Percentiles rank a stretch among this genome's conserved stretches.
Evolutionary conservation across 1,140 invertebrate species (phyloP).

Genomic region (Drosophila repleta): DNA sequence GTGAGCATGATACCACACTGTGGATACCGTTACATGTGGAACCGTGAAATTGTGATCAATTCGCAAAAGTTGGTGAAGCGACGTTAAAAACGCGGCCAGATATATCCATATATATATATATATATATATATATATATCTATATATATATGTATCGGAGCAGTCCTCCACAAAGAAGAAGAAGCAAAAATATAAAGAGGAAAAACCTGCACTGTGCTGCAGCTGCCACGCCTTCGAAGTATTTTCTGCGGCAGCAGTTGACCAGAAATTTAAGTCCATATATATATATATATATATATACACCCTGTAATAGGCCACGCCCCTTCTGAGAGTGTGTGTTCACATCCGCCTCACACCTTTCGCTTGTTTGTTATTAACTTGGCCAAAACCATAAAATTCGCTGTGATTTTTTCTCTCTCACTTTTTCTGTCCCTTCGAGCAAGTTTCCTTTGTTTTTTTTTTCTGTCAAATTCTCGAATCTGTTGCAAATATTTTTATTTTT

Average conservation of each 20-base stretch:
- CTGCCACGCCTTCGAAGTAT: conserved; percentile 37
- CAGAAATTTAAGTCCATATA: conserved; percentile 21
- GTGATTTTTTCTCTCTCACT: conserved; percentile 36
- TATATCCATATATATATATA: not conserved
- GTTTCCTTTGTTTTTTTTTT: conserved; percentile 20
- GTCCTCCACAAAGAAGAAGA: conserved; percentile 2
- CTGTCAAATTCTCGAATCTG: conserved; percentile 37
- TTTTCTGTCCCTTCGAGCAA: not conserved
- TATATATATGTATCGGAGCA: not conserved
- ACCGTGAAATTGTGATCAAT: conserved; percentile 94
- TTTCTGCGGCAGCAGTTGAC: conserved; percentile 75
- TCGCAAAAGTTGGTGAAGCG: conserved; percentile 95
- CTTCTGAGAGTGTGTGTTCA: not conserved
- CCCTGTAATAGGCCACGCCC: not conserved
- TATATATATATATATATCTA: too few relatives aligned
- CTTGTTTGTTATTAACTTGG: conserved; percentile 35
- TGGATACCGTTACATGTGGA: conserved; percentile 94
- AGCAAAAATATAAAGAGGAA: conserved; percentile 4
- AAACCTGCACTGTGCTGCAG: conserved; percentile 18
- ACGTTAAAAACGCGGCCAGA: conserved; percentile 85
- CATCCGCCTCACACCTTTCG: conserved; percentile 20
- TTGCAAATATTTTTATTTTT: conserved; percentile 54
- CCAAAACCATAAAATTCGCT: conserved; percentile 32
- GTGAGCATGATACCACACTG: conserved; percentile 86
- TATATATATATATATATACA: not conserved